Evolutionary conservation across 2,888 invertebrate species (phyloP), one percentile per base, ranked within the genome.

Genomic region (Epinotia ramella): DNA sequence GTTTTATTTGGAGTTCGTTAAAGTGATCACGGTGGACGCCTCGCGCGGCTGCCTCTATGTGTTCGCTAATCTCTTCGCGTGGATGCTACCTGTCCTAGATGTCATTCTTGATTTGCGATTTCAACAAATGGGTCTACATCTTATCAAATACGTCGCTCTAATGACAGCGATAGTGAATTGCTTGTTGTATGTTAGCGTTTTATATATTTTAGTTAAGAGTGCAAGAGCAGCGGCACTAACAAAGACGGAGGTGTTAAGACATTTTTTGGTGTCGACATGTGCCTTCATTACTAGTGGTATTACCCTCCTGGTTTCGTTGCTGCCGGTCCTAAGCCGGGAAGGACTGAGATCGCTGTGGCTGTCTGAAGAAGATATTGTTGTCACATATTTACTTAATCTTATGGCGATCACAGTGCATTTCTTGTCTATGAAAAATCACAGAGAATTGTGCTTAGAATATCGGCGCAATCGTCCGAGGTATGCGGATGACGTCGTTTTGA

Each of bases 401-500:
- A 28, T 66, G 53, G 66, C 66, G 12, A 33, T 33, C 33, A 66
- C 66, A n/a, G n/a, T 66, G 11, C 53, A 49, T 24, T 66, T 66
- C 66, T 56, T 66, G 33, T 66, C 66, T 66, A 66, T 66, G 66
- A 66, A 66, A 33, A 66, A 66, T n/a, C 66, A 56, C 66, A 66
- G 66, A 53, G 33, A 66, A 33, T n/a, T 66, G 53, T 66, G 66
- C 33, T 9, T 53, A 6, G 53, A 66, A 28, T 33, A 66, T 66
- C 28, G 66, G n/a, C 53, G 53, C 28, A 28, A 28, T 53, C 46
- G 16, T 44, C n/a, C 62, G n/a, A 44, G 20, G 11, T 46, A 20
- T 7, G 24, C 9, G 16, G 65, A 65, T 7, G 46, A 49, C 24
- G 7, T 65, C 7, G 2, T 46, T 24, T 65, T 65, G n/a, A 64